Base-by-base conservation (phyloP, 2,888 invertebrate genomes). In the Oxytorus armatus region DNA sequence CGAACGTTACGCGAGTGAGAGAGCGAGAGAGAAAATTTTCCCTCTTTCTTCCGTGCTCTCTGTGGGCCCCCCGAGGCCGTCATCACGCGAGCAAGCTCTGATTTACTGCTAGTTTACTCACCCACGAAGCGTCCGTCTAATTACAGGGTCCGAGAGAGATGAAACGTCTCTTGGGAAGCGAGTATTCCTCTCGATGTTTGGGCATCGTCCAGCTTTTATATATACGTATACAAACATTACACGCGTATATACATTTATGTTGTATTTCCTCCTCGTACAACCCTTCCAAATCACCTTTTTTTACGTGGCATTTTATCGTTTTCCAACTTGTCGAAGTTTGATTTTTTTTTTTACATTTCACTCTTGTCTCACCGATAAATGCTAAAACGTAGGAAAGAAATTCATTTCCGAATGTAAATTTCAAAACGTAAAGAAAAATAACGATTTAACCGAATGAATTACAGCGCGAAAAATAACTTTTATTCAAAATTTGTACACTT, bases 61-160 rank as follows among this genome's bases (percentile, higher is more conserved):
- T 11, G 36, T 33, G 73, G 53, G n/a, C n/a, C n/a, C 74, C 65
- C 75, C 77, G 77, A 63, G 85, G 87, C 87, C 82, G 85, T 89
- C 88, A 86, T 87, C 88, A 85, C 85, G 85, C 85, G 85, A 88
- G 82, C 84, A 83, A 84, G 75, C 66, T 73, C 85, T 89, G 89
- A 90, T 90, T 90, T 90, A 90, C 87, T 79, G 87, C 86, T 83
- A 84, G 86, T 88, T 88, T 87, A 87, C 88, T 89, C 90, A 89
- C 88, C 89, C 89, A 89, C 89, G 88, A 87, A 86, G 86, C 86
- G 89, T 89, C 85, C 87, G 87, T 89, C 89, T 89, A 89, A 90
- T 90, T 89, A 86, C 87, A 86, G 88, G 88, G 85, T 88, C 87
- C 85, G 85, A 81, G 84, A 73, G 69, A 69, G 63, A 29, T 51